Evolutionary conservation across 1,140 invertebrate genomes (phyloP).

Genomic region (Calephelis nemesis): DNA sequence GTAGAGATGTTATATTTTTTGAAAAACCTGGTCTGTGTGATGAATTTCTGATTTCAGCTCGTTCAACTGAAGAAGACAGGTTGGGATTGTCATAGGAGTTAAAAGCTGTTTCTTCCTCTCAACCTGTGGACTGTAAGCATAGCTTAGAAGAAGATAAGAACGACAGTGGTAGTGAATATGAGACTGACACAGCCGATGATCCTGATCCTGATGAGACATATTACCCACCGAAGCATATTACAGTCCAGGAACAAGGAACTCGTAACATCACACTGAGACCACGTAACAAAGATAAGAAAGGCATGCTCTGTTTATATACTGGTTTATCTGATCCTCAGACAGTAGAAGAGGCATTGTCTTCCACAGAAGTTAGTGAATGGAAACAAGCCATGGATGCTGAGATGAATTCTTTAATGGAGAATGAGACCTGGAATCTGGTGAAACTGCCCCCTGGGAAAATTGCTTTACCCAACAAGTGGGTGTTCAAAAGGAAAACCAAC

Average conservation of each 20-base stretch:
- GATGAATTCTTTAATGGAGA: conserved; percentile 46
- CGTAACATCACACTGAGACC: conserved; percentile 21
- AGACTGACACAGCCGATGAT: not conserved
- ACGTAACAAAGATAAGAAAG: conserved; percentile 17
- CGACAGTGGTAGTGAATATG: not conserved
- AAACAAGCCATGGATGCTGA: conserved; percentile 57
- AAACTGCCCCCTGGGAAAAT: conserved; percentile 38
- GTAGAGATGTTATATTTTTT: conserved; percentile 50
- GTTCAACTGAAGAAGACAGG: not conserved
- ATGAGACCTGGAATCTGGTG: conserved; percentile 58
- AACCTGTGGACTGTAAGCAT: not conserved
- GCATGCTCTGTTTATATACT: conserved; percentile 21
- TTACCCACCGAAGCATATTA: not conserved
- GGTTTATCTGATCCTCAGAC: conserved; percentile 32
- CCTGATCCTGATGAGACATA: not conserved
- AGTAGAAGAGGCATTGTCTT: conserved; percentile 46
- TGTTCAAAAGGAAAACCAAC: conserved; percentile 34
- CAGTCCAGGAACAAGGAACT: not conserved
- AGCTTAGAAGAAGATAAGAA: not conserved
- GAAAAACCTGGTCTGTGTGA: conserved; percentile 31
- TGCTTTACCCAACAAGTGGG: conserved; percentile 32
- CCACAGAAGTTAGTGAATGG: conserved; percentile 44
- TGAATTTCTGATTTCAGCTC: conserved; percentile 12
- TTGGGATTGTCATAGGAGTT: not conserved
- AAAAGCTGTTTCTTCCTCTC: not conserved